Evolutionary conservation across 1,140 invertebrate genomes (phyloP), one percentile per base, ranked within the genome.

Genomic region (Leptinotarsa texana): DNA sequence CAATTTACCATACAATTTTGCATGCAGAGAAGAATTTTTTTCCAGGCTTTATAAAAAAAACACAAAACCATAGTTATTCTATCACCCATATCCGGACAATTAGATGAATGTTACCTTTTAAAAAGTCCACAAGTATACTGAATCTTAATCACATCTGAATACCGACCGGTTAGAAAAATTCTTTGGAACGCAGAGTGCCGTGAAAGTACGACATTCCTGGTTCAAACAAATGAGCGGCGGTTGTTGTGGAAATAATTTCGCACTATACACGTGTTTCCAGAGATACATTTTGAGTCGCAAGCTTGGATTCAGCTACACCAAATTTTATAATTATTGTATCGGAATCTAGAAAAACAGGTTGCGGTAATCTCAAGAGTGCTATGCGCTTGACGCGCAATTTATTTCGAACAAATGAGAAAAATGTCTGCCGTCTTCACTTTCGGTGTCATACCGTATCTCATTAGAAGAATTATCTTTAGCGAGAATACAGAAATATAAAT

Each of bases 271-370:
- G 73, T 74, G 73, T 74, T 73, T 70, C 22, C 13, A 51, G 70
- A 75, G 72, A 77, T 77, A 71, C 63, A 74, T 76, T 76, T 74
- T 51, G 48, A 63, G 47, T 21, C 13, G 70, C 49, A 21, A 18
- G 62, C 21, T 27, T 66, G 62, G 48, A 73, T 67, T 69, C 61
- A 71, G 75, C 68, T 61, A 66, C 42, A 77, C 80, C 79, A 79
- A 82, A 82, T 83, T 81, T 81, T 80, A 79, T 81, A 82, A 83
- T 82, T 81, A 82, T 81, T 78, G 75, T 78, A 77, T 82, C 74
- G 82, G 82, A 81, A 83, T 83, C 81, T 81, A 77, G 80, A 76
- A 51, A 77, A 78, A 82, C 81, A 77, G 80, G 80, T 82, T 78
- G 77, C 80, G 74, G 77, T 33, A 24, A 49, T 73, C 61, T 27